Evolutionary conservation across 1,140 invertebrate species (phyloP).

Genomic region (Berghia stephanieae): DNA sequence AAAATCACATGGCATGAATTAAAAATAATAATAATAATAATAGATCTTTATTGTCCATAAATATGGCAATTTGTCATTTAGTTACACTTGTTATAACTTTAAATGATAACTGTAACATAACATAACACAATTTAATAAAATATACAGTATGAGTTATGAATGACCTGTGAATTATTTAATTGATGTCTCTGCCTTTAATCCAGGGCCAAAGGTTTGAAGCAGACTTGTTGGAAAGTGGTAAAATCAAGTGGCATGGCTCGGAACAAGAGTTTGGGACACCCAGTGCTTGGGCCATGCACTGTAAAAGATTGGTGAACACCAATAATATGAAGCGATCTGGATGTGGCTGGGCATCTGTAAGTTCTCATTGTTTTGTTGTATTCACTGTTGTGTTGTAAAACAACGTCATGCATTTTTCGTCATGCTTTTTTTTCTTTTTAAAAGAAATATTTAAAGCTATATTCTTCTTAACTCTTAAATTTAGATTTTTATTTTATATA

Average conservation of each 20-base stretch:
- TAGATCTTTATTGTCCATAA: too few species aligned
- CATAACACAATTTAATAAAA: neutral
- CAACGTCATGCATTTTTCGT: too few species aligned
- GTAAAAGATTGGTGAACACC: constrained; percentile 89
- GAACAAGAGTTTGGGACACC: constrained; percentile 88
- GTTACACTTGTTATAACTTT: neutral
- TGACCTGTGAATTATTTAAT: neutral
- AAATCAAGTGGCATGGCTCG: constrained; percentile 88
- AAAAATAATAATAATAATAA: too few species aligned
- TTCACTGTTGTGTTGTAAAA: too few species aligned
- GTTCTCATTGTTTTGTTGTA: constrained; percentile 34
- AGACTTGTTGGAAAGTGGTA: constrained; percentile 84
- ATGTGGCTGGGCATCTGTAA: constrained; percentile 85
- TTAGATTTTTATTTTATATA: neutral
- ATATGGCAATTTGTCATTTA: neutral
- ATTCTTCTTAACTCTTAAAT: neutral
- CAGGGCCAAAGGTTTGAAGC: constrained; percentile 89
- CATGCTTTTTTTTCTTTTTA: too few species aligned
- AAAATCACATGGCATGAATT: too few species aligned
- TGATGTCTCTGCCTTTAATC: constrained; percentile 39
- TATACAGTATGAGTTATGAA: neutral
- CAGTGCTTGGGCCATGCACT: constrained; percentile 90
- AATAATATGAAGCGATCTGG: constrained; percentile 91
- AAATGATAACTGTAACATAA: neutral
- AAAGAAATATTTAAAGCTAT: too few species aligned